Base-by-base conservation (phyloP, 2,888 invertebrate species). In the Ecdyonurus torrentis region DNA sequence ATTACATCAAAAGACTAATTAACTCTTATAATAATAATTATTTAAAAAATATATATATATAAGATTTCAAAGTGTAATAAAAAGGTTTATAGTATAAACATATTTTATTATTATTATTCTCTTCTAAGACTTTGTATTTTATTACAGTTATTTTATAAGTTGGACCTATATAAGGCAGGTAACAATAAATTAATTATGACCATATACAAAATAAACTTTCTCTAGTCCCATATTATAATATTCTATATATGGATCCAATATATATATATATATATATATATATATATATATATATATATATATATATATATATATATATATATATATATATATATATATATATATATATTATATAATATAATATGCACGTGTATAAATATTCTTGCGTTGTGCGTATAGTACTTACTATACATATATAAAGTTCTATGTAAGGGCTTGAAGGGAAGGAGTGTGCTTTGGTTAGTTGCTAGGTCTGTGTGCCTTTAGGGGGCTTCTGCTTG, bases 1-100 rank as follows among this genome's bases (percentile, higher is more conserved):
- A 55, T 55, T 55, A 55, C 55, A 55, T 55, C 55, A 55, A 55
- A 55, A 55, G 55, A 55, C 55, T 55, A 55, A 55, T 55, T 55
- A 55, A 55, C 55, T 55, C 22, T 55, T 55, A 37, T 37, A 37
- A 37, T 37, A 37, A 37, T 15, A 37, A 37, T 15, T 10, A 37
- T 15, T n/a, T n/a, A n/a, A n/a, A n/a, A n/a, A n/a, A n/a, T n/a
- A n/a, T n/a, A n/a, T n/a, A n/a, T n/a, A n/a, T 37, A 5, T 37
- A 37, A 37, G 37, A 37, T 37, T 37, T 37, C 37, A 37, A 37
- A 37, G n/a, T n/a, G n/a, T n/a, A n/a, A n/a, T n/a, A n/a, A n/a
- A n/a, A n/a, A n/a, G n/a, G n/a, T n/a, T n/a, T n/a, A n/a, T n/a
- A n/a, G n/a, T n/a, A n/a, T n/a, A n/a, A n/a, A n/a, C n/a, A n/a